phyloP scores from a whole-genome alignment of 2,797 vertebrate genomes.

The Muraenolepis orangiensis region DNA sequence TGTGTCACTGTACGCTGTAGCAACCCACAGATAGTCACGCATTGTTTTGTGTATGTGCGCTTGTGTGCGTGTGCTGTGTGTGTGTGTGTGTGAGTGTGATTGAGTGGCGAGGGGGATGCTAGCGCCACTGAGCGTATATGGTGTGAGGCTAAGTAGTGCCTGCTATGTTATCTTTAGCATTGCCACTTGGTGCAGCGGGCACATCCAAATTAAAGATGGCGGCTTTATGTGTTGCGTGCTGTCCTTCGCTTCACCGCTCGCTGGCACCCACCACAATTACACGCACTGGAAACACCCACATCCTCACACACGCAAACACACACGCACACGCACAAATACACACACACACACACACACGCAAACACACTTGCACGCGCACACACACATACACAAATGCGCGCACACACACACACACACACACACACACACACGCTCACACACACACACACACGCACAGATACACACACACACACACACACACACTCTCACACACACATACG shows the following conservation, averaged over 20 bases:
- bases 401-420: too few relatives aligned
- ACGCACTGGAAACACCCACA: not conserved
- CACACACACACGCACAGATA: too few relatives aligned
- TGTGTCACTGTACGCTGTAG: not conserved
- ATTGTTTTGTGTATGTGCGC: too few relatives aligned
- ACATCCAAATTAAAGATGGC: conserved; percentile 56
- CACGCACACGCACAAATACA: not conserved
- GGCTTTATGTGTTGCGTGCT: conserved; percentile 43
- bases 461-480: not conserved
- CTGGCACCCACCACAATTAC: not conserved
- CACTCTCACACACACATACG: not conserved
- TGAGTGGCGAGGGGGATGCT: conserved; percentile 33
- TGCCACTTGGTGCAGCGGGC: conserved; percentile 56
- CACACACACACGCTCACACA: too few relatives aligned
- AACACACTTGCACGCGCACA: too few relatives aligned
- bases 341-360: not conserved
- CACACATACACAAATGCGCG: too few relatives aligned
- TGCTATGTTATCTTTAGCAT: conserved; percentile 60
- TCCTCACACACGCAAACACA: not conserved
- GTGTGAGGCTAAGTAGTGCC: conserved; percentile 63
- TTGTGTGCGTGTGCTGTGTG: not conserved
- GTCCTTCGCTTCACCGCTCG: not conserved
- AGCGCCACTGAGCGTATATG: conserved; percentile 25
- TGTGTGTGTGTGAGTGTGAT: too few relatives aligned
- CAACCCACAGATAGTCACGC: too few relatives aligned